These are phyloP conservation scores for Cnemophilus loriae DNA, from an alignment of 2,113 vertebrate species.

Conservation along the genomic window DNA sequence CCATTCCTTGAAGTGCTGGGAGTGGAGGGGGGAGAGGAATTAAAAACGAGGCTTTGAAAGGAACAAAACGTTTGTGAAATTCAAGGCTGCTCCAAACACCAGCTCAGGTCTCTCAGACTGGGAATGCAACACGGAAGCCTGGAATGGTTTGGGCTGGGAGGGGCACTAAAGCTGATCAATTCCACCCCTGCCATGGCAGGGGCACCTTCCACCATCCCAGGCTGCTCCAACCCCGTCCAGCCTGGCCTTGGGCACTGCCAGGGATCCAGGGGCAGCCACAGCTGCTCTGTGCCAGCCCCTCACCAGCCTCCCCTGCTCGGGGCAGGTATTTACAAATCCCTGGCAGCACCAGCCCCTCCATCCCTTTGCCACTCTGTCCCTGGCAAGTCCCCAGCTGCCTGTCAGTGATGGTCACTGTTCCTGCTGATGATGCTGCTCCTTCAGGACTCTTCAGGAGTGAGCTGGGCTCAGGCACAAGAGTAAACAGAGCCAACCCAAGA, in stretches of 20 bases:
- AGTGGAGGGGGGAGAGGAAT: background rate
- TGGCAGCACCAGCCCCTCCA: background rate
- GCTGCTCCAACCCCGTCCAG: rapidly evolving
- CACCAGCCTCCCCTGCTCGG: background rate
- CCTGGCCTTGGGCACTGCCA: background rate
- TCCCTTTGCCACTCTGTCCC: background rate
- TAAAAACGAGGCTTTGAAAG: background rate
- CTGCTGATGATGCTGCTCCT: background rate
- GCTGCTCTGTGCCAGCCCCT: background rate
- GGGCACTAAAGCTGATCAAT: background rate
- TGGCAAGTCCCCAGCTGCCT: background rate
- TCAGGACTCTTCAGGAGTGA: background rate
- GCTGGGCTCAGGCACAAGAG: background rate
- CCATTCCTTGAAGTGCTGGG: background rate
- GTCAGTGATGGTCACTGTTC: background rate
- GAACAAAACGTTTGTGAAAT: background rate
- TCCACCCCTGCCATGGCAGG: background rate
- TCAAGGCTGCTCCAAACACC: background rate
- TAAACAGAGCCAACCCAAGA: background rate
- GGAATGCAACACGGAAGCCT: background rate
- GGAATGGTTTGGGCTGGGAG: background rate
- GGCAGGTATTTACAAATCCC: background rate
- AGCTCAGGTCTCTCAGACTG: background rate
- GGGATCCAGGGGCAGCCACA: background rate
- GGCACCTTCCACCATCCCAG: background rate